These are phyloP conservation scores for Eudemis profundana DNA, from an alignment of 2,888 invertebrate genomes.

Conservation along the genomic window DNA sequence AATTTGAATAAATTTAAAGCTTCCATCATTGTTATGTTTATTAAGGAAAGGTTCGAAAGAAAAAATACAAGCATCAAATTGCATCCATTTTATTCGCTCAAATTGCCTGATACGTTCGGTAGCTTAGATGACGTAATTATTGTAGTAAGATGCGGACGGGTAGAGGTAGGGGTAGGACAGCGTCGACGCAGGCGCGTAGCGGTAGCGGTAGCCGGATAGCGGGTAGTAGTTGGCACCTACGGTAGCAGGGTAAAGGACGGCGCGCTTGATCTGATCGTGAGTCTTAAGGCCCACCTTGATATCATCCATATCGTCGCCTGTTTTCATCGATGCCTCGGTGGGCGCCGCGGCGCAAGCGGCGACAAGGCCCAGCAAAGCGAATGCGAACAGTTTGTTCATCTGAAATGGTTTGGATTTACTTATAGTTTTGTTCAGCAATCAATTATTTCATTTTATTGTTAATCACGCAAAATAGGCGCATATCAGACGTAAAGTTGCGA, in stretches of 20 bases:
- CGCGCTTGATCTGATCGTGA: constrained; percentile 12
- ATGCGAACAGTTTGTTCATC: constrained; percentile 34
- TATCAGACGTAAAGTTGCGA: too few relatives aligned
- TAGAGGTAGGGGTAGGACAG: constrained; percentile 1
- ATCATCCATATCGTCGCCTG: too few relatives aligned
- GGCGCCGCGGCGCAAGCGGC: constrained; percentile 10
- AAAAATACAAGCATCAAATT: too few relatives aligned
- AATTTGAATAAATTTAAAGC: too few relatives aligned
- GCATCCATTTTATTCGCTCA: too few relatives aligned
- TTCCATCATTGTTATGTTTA: too few relatives aligned
- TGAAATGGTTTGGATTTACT: constrained; percentile 1
- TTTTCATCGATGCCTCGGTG: too few relatives aligned
- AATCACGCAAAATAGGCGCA: too few relatives aligned
- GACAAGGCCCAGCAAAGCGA: constrained; percentile 25
- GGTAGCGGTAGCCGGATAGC: constrained; percentile 16
- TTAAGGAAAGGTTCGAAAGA: too few relatives aligned
- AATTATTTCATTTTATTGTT: too few relatives aligned
- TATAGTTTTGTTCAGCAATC: too few relatives aligned
- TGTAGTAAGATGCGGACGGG: neutral
- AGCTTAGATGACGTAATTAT: neutral
- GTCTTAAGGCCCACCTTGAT: too few relatives aligned
- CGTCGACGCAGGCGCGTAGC: constrained; percentile 3
- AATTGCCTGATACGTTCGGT: neutral
- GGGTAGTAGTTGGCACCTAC: constrained; percentile 6
- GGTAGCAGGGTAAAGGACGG: constrained; percentile 8